These are phyloP conservation scores for Habroteleia sp. DNA, from an alignment of 2,888 invertebrate species.

Conservation along the genomic window DNA sequence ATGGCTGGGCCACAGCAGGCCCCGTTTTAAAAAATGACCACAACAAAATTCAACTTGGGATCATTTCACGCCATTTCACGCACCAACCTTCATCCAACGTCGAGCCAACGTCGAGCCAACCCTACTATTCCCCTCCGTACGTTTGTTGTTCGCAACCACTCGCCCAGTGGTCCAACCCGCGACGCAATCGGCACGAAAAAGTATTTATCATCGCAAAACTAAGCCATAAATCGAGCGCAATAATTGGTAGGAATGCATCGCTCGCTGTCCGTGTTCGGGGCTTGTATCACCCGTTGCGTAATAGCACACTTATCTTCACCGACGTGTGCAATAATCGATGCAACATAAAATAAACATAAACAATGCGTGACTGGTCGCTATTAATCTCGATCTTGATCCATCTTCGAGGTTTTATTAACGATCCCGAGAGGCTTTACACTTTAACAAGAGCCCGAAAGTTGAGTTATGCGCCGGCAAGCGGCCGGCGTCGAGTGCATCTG, in stretches of 20 bases:
- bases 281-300: conserved; percentile 51
- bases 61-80: too few species aligned
- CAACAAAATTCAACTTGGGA: too few species aligned
- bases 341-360: conserved; percentile 60
- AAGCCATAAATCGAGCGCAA: conserved; percentile 42
- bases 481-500: conserved; percentile 38
- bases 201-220: conserved; percentile 40
- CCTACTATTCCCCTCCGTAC: too few species aligned
- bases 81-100: too few species aligned
- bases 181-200: too few species aligned
- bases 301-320: conserved; percentile 48
- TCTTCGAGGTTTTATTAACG: conserved; percentile 55
- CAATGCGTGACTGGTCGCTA: conserved; percentile 53
- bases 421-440: conserved; percentile 39
- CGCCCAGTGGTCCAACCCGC: too few species aligned
- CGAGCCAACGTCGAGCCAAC: too few species aligned
- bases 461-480: conserved; percentile 63
- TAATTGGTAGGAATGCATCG: conserved; percentile 46
- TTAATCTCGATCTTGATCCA: conserved; percentile 60
- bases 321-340: conserved; percentile 54
- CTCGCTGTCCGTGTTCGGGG: conserved; percentile 9
- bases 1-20: too few species aligned
- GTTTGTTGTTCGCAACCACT: too few species aligned
- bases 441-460: conserved; percentile 68
- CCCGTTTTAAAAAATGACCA: too few species aligned